These are phyloP conservation scores for Microplitis manilae DNA, from an alignment of 2,888 invertebrate genomes.

Conservation along the genomic window DNA sequence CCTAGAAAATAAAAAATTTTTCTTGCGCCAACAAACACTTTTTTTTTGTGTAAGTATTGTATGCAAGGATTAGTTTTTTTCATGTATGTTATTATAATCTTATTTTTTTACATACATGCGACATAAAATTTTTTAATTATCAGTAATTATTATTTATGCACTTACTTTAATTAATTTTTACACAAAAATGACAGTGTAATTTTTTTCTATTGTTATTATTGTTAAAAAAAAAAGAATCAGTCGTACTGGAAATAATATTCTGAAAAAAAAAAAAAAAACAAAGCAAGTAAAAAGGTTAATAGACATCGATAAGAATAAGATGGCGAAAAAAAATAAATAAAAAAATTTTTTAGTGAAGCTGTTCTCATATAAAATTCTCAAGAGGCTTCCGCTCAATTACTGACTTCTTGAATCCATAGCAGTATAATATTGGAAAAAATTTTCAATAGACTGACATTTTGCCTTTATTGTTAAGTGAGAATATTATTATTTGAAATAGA, in stretches of 20 bases:
- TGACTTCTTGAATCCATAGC: background rate
- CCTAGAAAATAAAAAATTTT: no score
- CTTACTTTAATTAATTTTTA: background rate
- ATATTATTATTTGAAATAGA: constrained; percentile 24
- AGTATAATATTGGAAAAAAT: constrained; percentile 15
- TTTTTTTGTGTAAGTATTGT: background rate
- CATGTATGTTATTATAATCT: background rate
- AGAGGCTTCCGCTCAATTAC: constrained; percentile 12
- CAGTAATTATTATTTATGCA: background rate
- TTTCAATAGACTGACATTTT: constrained; percentile 32
- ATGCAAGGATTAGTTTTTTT: background rate
- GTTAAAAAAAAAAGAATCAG: background rate
- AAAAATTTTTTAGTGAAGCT: background rate
- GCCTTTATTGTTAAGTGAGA: constrained; percentile 25
- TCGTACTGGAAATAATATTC: background rate
- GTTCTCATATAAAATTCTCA: background rate
- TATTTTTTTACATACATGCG: background rate
- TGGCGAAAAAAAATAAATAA: background rate
- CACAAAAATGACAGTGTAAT: background rate
- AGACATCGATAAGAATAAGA: background rate
- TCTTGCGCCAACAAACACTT: no score
- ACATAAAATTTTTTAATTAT: background rate
- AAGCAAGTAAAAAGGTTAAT: background rate
- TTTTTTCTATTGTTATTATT: background rate
- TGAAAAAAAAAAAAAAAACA: background rate